Conservation (phyloP, 2,888 invertebrate species). For the Erebia palarica region DNA sequence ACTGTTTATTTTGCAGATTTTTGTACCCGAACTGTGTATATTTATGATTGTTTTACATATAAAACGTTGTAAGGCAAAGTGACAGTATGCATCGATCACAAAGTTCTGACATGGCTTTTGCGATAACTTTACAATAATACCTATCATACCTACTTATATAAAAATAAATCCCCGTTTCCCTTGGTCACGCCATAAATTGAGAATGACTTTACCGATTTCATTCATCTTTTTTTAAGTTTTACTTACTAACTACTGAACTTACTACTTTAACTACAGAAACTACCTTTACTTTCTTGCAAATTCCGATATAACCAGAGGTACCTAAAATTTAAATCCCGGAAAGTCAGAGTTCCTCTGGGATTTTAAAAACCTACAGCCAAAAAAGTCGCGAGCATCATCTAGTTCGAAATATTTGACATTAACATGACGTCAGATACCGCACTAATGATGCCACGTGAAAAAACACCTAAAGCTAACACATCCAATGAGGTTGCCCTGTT, state of each 20-base stretch:
- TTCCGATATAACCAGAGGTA: no score
- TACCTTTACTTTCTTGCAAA: no score
- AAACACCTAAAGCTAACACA: slow-evolving; percentile 1
- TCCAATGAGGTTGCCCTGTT: slow-evolving; percentile 8
- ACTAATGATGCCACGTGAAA: slow-evolving; percentile 7
- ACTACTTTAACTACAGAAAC: no score
- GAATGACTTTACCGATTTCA: no score
- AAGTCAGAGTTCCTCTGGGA: no score
- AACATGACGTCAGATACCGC: slow-evolving; percentile 1
- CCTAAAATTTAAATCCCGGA: no score
- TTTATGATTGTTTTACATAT: neutral
- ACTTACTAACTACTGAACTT: no score
- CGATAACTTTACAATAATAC: slow-evolving; percentile 4
- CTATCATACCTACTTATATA: neutral
- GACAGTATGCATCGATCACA: slow-evolving; percentile 5
- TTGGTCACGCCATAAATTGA: no score
- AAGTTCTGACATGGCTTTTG: slow-evolving; percentile 2
- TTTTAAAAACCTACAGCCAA: no score
- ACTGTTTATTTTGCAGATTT: slow-evolving; percentile 1
- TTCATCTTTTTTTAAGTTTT: no score
- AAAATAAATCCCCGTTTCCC: no score
- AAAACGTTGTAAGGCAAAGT: neutral
- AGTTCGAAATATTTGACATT: neutral
- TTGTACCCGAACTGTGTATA: neutral
- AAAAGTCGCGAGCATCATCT: no score